Conservation (phyloP, 2,888 invertebrate genomes). For the Cancer borealis region DNA sequence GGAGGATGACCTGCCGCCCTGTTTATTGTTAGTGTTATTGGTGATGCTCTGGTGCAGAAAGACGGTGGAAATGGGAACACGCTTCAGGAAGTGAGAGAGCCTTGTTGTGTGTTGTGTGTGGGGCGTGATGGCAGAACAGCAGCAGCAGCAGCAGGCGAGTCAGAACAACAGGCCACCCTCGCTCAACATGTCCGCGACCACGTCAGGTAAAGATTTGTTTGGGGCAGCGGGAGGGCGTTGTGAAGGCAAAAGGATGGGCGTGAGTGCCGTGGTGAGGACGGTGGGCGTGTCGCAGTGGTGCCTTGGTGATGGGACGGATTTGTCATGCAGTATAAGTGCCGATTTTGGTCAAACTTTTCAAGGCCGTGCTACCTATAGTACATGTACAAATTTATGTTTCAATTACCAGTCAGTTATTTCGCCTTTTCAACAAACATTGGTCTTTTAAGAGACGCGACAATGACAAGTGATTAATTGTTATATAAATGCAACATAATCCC, state of each 20-base stretch:
- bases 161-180: constrained; percentile 54
- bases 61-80: constrained; percentile 47
- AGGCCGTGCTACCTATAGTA: not conserved
- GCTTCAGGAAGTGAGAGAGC: constrained; percentile 29
- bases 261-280: not conserved
- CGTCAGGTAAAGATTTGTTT: constrained; percentile 48
- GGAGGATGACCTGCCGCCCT: constrained; percentile 21
- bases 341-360: not conserved
- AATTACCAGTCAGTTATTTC: too few species aligned
- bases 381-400: not conserved
- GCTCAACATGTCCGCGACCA: constrained; percentile 50
- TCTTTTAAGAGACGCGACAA: too few species aligned
- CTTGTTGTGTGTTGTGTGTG: constrained; percentile 43
- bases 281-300: not conserved
- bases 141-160: constrained; percentile 21
- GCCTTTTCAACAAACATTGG: too few species aligned
- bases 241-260: not conserved
- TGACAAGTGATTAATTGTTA: too few species aligned
- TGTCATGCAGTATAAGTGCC: not conserved
- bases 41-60: not conserved
- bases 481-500: too few species aligned
- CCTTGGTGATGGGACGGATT: not conserved
- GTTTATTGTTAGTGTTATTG: constrained; percentile 1
- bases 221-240: not conserved
- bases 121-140: constrained; percentile 61